phyloP scores from a whole-genome alignment of 2,113 vertebrate genomes.

The Antechinus stuartii region DNA sequence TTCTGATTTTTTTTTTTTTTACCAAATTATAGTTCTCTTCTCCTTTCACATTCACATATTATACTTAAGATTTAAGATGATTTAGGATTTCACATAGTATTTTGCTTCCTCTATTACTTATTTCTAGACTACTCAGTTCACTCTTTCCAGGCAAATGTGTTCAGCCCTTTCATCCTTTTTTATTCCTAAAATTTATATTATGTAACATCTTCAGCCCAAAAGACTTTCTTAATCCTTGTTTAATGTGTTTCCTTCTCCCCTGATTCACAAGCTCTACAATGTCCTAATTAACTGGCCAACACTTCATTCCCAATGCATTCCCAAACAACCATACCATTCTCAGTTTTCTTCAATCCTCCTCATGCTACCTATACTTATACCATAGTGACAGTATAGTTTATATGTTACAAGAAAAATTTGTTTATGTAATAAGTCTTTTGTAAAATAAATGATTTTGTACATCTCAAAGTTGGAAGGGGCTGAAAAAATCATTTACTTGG shows the following conservation, averaged over 20 bases:
- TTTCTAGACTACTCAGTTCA: not conserved
- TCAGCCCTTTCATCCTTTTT: not conserved
- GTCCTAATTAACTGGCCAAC: not conserved
- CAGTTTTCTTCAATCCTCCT: not conserved
- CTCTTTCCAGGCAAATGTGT: slow-evolving; percentile 18
- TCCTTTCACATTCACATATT: not conserved
- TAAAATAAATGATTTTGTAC: not conserved
- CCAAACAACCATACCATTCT: not conserved
- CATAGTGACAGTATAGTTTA: not conserved
- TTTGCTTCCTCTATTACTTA: not conserved
- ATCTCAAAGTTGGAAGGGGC: no score
- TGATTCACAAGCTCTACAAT: not conserved
- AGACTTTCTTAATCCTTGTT: not conserved
- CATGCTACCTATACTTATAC: not conserved
- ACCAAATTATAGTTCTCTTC: not conserved
- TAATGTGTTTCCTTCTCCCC: not conserved
- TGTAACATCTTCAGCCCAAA: not conserved
- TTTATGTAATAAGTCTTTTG: not conserved
- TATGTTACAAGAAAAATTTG: not conserved
- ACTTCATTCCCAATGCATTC: not conserved
- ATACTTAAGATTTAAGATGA: not conserved
- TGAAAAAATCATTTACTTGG: no score
- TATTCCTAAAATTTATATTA: not conserved
- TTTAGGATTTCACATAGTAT: not conserved
- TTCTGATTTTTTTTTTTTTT: not conserved